These are phyloP conservation scores for Bedellia somnulentella DNA, from an alignment of 2,888 invertebrate genomes.

Conservation along the genomic window DNA sequence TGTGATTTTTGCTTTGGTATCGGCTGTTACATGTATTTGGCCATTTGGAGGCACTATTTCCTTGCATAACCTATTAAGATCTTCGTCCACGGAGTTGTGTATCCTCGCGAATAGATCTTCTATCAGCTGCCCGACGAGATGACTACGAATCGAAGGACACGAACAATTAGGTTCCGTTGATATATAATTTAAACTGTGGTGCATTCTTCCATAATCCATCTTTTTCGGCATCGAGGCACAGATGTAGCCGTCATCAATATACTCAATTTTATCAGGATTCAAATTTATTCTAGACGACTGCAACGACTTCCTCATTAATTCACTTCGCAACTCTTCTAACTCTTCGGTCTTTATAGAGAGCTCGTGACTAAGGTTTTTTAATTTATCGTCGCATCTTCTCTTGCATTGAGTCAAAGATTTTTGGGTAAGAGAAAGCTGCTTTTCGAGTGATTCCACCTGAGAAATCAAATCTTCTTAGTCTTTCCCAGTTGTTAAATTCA, in stretches of 20 bases:
- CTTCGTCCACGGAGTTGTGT: constrained; percentile 41
- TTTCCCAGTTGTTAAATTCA: constrained; percentile 16
- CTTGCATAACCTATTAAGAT: constrained; percentile 36
- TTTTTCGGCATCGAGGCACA: constrained; percentile 53
- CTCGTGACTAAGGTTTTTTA: constrained; percentile 62
- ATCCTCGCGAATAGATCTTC: constrained; percentile 49
- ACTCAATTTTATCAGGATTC: constrained; percentile 47
- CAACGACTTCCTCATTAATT: constrained; percentile 42
- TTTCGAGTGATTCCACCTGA: constrained; percentile 62
- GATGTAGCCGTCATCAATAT: constrained; percentile 49
- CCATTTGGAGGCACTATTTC: constrained; percentile 30
- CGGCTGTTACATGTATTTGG: constrained; percentile 26
- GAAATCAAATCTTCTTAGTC: constrained; percentile 49
- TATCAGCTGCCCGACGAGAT: constrained; percentile 47
- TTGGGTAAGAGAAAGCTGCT: constrained; percentile 57
- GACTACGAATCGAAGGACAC: constrained; percentile 47
- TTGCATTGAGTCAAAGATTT: constrained; percentile 56
- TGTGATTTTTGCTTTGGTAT: constrained; percentile 52
- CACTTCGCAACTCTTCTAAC: constrained; percentile 46
- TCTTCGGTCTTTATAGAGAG: constrained; percentile 57
- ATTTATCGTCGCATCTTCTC: constrained; percentile 56
- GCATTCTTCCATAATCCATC: constrained; percentile 46
- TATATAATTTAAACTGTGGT: constrained; percentile 51
- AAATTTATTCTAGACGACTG: constrained; percentile 45
- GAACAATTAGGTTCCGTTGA: constrained; percentile 42